Evolutionary conservation across 1,140 invertebrate species (phyloP).

Genomic region (Tetranychus cinnabarinus): DNA sequence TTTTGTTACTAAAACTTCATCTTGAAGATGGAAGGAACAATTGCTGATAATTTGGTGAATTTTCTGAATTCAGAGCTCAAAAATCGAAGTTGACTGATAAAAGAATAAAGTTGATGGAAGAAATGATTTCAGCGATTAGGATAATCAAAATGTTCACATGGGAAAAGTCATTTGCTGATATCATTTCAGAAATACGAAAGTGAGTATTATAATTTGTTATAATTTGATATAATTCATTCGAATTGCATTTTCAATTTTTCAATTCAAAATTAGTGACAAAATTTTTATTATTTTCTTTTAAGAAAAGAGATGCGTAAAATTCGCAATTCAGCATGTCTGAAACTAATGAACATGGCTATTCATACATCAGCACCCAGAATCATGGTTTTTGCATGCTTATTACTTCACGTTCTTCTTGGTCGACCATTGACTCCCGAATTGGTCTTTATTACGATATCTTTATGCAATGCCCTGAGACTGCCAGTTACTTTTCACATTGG

Average conservation of each 20-base stretch:
- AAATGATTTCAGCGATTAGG: constrained; percentile 68
- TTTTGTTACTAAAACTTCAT: not conserved
- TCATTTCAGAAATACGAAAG: constrained; percentile 30
- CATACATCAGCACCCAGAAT: not conserved
- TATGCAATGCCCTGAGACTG: not conserved
- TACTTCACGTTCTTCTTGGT: not conserved
- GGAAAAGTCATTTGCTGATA: constrained; percentile 47
- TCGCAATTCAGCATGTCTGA: not conserved
- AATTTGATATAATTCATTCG: not conserved
- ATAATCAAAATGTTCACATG: constrained; percentile 55
- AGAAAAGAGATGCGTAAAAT: not conserved
- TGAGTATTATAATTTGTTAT: constrained; percentile 2
- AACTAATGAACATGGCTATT: not conserved
- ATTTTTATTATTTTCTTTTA: not conserved
- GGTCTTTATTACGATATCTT: not conserved
- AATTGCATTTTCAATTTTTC: too few species aligned
- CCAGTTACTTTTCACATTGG: not conserved
- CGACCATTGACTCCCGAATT: not conserved
- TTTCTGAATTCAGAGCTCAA: constrained; percentile 17
- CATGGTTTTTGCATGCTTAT: not conserved
- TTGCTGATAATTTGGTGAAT: too few species aligned
- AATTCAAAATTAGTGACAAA: too few species aligned
- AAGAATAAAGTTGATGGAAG: constrained; percentile 60
- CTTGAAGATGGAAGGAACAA: too few species aligned
- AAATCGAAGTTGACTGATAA: constrained; percentile 55